Percentiles rank a stretch among this genome's conserved stretches.
phyloP scores from a whole-genome alignment of 2,888 invertebrate species.

The Melieria omissa region DNA sequence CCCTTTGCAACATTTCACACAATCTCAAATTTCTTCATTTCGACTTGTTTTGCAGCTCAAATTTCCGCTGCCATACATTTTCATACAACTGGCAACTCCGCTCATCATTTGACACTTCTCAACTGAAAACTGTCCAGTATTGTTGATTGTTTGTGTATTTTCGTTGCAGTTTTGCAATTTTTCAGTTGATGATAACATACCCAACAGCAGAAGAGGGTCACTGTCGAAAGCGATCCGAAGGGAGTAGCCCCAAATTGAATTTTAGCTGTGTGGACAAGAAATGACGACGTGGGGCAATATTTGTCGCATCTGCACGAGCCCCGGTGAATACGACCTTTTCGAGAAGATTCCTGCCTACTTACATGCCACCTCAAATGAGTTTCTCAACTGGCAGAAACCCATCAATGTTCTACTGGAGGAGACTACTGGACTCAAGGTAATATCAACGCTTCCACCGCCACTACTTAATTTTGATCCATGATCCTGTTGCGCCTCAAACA shows the following conservation, averaged over 20 bases:
- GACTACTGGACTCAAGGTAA: conserved; percentile 63
- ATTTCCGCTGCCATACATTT: too few relatives aligned
- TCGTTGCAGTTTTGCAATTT: too few relatives aligned
- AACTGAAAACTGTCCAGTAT: too few relatives aligned
- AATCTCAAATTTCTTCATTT: too few relatives aligned
- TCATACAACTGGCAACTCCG: not conserved
- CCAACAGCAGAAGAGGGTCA: not conserved
- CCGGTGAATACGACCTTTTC: conserved; percentile 64
- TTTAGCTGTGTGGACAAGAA: conserved; percentile 8
- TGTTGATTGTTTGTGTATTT: not conserved
- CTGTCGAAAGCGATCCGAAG: not conserved
- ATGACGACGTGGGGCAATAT: conserved; percentile 61
- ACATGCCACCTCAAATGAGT: conserved; percentile 62
- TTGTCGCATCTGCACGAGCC: conserved; percentile 65
- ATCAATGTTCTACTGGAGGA: conserved; percentile 62
- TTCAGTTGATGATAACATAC: too few relatives aligned
- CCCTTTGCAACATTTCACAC: too few relatives aligned
- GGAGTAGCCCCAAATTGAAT: not conserved
- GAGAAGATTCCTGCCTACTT: conserved; percentile 64
- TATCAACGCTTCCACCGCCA: not conserved
- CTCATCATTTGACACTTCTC: not conserved
- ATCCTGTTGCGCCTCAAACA: conserved; percentile 36
- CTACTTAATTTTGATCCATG: too few relatives aligned
- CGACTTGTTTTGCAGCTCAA: too few relatives aligned
- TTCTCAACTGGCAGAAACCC: conserved; percentile 61